These are phyloP conservation scores for Urosaurus nigricauda DNA, from an alignment of 2,797 vertebrate species.

Conservation along the genomic window DNA sequence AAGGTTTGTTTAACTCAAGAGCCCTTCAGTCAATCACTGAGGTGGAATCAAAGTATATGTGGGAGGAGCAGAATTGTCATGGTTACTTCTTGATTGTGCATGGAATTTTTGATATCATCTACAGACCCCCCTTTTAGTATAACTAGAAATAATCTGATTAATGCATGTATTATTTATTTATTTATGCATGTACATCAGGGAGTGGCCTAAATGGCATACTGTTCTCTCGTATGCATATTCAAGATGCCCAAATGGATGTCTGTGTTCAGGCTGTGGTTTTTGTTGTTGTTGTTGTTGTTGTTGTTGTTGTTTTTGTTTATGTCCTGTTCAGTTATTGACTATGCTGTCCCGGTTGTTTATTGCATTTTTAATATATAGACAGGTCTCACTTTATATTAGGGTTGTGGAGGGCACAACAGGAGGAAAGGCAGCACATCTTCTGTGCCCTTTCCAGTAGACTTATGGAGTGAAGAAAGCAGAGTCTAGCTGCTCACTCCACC, in stretches of 20 bases:
- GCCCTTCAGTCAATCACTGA: background rate
- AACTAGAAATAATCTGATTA: background rate
- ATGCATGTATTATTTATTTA: too few species aligned
- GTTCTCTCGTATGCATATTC: background rate
- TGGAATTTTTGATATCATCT: background rate
- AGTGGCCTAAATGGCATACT: background rate
- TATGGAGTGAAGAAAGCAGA: too few species aligned
- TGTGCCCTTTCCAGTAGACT: too few species aligned
- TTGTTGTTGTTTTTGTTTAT: too few species aligned
- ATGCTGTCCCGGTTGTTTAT: background rate
- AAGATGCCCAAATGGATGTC: background rate
- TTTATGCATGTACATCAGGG: background rate
- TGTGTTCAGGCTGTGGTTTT: background rate
- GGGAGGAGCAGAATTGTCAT: background rate
- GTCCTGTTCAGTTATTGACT: background rate
- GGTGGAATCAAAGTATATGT: background rate
- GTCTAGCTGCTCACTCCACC: too few species aligned
- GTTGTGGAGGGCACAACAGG: too few species aligned
- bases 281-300: too few species aligned
- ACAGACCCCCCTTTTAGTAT: background rate
- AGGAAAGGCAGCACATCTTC: too few species aligned
- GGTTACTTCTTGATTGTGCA: background rate
- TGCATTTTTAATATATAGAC: too few species aligned
- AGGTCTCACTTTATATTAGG: too few species aligned
- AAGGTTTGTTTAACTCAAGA: background rate